phyloP scores from a whole-genome alignment of 2,888 invertebrate species.

The Idaea aversata region DNA sequence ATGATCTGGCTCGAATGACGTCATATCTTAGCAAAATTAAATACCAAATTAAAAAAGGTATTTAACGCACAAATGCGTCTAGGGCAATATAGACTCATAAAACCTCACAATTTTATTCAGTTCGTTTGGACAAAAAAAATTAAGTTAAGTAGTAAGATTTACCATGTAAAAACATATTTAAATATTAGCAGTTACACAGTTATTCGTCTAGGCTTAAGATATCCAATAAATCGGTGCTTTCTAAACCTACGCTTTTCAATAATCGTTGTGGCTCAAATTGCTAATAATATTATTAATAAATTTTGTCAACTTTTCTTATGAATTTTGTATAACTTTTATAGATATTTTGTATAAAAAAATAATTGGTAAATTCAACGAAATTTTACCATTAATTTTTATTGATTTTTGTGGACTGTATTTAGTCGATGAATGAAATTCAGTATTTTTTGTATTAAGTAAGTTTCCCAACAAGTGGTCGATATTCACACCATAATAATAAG shows the following conservation, averaged over 20 bases:
- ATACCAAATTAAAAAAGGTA: no score
- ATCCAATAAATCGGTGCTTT: constrained; percentile 61
- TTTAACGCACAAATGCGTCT: no score
- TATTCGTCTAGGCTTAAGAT: constrained; percentile 37
- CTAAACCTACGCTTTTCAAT: constrained; percentile 55
- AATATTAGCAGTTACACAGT: constrained; percentile 18
- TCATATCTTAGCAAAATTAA: not conserved
- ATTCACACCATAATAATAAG: not conserved
- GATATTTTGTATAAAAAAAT: not conserved
- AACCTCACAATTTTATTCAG: not conserved
- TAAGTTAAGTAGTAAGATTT: not conserved
- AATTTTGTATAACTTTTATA: not conserved
- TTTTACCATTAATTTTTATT: not conserved
- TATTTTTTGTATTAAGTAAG: not conserved
- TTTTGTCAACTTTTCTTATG: constrained; percentile 26
- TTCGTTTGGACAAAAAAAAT: not conserved
- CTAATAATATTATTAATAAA: constrained; percentile 44
- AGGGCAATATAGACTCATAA: not conserved
- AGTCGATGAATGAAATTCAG: not conserved
- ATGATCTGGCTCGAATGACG: not conserved
- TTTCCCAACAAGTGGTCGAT: not conserved
- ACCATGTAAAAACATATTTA: not conserved
- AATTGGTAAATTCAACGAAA: not conserved
- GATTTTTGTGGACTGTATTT: not conserved
- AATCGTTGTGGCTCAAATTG: constrained; percentile 64